Evolutionary conservation across 2,888 invertebrate genomes (phyloP), one percentile per base, ranked within the genome.

Genomic region (Brachynemurus nebulosus): DNA sequence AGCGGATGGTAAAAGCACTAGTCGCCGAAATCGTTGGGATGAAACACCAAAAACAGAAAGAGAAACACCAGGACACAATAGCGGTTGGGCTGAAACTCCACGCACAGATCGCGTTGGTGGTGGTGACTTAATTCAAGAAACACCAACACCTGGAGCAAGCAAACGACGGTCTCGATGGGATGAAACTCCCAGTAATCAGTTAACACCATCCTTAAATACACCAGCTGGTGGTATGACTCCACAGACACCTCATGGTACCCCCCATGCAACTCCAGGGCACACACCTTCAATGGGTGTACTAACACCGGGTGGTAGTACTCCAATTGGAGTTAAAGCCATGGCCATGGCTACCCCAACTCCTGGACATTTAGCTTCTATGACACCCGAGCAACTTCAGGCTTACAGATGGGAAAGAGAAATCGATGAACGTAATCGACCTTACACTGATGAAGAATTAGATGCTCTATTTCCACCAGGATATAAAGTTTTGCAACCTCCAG

Each of bases 21-120:
- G 82, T 14, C 69, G 97, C 9, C 76, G 96, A 38, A 98, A 98
- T 69, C 80, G 98, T 47, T 98, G 98, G 98, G 98, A 98, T 65
- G 98, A 98, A 66, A 98, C 98, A 1, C 98, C 98, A 1, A 92
- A 92, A 69, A 93, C 95, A 3, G 95, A 95, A 61, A 74, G 95
- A 61, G 95, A 95, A 70, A 96, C 96, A 1, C 95, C 96, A 0
- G 95, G 92, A 0, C 91, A 96, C 63, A 83, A 78, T 51, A 90
- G 92, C 59, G 97, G 97, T 2, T 98, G 98, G 98, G 97, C 97
- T 12, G 98, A 98, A 67, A 99, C 98, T 0, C 98, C 98, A 0
- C 81, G 92, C 48, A 91, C 95, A 0, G 95, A 96, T 62, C 78
- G 96, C 44, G 80, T 82, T 3, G 80, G 78, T 9, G 70, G 73